Evolutionary conservation across 2,888 invertebrate species (phyloP), one percentile per base, ranked within the genome.

Genomic region (Pollenia griseotomentosa): DNA sequence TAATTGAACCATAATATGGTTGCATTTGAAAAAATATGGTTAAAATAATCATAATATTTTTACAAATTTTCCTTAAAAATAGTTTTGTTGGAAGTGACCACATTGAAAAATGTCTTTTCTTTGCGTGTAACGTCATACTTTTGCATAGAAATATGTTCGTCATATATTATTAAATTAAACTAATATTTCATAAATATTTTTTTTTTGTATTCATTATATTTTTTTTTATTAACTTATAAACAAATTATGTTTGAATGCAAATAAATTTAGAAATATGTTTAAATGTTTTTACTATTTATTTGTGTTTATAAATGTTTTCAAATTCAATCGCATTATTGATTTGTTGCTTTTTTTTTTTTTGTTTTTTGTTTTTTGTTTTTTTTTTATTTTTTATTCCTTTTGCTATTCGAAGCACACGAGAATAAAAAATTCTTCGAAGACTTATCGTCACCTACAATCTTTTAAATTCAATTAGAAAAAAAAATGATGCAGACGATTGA

Each of bases 401-500:
- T 65, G 44, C 23, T 44, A 77, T 65, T 65, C 65, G 23, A 53
- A 65, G 46, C 55, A 77, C 77, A 65, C 16, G 53, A 63, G 7
- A 33, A 33, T 33, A 6, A 6, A 53, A 75, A 63, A 65, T 77
- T 77, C 63, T 53, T 77, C 53, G n/a, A 65, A 77, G 77, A 77
- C 77, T 65, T 77, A 77, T 66, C 66, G 77, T 66, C 77, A 55
- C 77, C 77, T 46, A 33, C 44, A 77, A 77, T 77, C 33, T 55
- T 46, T 44, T 55, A 16, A 77, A 77, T 66, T 57, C 55, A 77
- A 65, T 57, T 77, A 53, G 19, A 48, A 19, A 44, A 53, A 44
- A 23, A 51, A 16, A 19, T 19, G n/a, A 68, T n/a, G 48, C 53
- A 70, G 12, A 44, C 19, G 14, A 9, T 23, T 73, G 46, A 73